Conservation (phyloP, 2,797 vertebrate species). For the Acomys russatus region DNA sequence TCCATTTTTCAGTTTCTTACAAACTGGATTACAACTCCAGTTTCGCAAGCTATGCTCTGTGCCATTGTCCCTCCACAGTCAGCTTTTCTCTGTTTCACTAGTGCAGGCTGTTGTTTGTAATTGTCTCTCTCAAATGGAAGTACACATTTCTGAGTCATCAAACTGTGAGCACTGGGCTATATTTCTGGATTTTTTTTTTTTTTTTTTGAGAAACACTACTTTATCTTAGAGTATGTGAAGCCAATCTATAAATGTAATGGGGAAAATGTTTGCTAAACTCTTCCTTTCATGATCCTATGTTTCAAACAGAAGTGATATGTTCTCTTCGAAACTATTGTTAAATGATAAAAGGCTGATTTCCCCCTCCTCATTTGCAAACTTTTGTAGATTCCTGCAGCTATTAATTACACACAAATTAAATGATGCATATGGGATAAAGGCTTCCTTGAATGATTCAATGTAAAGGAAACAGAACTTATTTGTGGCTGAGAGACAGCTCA, state of each 20-base stretch:
- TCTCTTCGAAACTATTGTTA: background rate
- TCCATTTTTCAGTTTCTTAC: conserved; percentile 85
- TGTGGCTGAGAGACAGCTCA: background rate
- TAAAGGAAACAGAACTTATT: background rate
- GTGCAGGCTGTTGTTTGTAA: conserved; percentile 59
- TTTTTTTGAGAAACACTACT: conserved; percentile 57
- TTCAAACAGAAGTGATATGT: conserved; percentile 21
- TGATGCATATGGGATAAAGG: conserved; percentile 1
- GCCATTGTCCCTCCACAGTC: conserved; percentile 80
- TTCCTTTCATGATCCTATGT: background rate
- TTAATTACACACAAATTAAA: conserved; percentile 26
- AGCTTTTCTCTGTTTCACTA: conserved; percentile 65
- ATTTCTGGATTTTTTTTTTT: conserved; percentile 68
- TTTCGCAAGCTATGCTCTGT: conserved; percentile 81
- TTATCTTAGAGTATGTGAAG: background rate
- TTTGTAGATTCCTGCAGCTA: background rate
- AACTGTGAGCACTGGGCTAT: conserved; percentile 67
- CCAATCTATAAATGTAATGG: background rate
- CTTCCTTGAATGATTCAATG: background rate
- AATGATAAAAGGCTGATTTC: background rate
- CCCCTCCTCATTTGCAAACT: background rate
- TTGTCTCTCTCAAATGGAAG: conserved; percentile 76
- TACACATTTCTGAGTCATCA: conserved; percentile 70
- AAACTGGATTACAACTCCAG: conserved; percentile 85
- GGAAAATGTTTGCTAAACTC: background rate